Percentiles rank a stretch among this genome's conserved stretches.
Conservation (phyloP, 2,797 vertebrate genomes). For the Pteronotus mesoamericanus region DNA sequence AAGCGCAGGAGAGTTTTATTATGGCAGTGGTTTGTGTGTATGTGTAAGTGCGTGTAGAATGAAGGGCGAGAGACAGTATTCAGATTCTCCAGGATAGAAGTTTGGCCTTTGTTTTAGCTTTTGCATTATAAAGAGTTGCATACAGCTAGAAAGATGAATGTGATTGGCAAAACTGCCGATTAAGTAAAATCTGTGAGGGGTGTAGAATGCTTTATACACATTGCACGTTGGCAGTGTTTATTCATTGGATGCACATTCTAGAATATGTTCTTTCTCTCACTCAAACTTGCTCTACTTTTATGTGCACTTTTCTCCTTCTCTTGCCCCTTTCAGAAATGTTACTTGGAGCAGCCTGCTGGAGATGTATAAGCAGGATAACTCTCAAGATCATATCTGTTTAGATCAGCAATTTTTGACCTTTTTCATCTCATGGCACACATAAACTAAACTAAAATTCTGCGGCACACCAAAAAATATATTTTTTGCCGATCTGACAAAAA, state of each 20-base stretch:
- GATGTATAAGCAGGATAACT: slow-evolving; percentile 66
- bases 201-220: slow-evolving; percentile 51
- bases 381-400: slow-evolving; percentile 75
- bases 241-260: slow-evolving; percentile 62
- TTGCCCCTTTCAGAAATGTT: neutral
- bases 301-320: slow-evolving; percentile 42
- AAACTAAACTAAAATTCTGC: neutral
- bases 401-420: slow-evolving; percentile 63
- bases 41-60: neutral
- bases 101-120: slow-evolving; percentile 46
- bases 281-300: slow-evolving; percentile 59
- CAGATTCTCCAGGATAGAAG: neutral
- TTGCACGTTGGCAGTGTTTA: slow-evolving; percentile 39
- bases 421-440: neutral
- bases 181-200: slow-evolving; percentile 62
- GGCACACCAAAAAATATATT: neutral
- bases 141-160: neutral
- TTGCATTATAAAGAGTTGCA: neutral
- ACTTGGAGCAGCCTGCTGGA: slow-evolving; percentile 67
- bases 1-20: neutral
- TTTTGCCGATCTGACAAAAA: neutral
- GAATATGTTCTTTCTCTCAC: slow-evolving; percentile 54
- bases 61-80: neutral
- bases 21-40: neutral
- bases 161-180: slow-evolving; percentile 50